Evolutionary conservation across 2,888 invertebrate genomes (phyloP), one percentile per base, ranked within the genome.

Genomic region (Epinotia brunnichana): DNA sequence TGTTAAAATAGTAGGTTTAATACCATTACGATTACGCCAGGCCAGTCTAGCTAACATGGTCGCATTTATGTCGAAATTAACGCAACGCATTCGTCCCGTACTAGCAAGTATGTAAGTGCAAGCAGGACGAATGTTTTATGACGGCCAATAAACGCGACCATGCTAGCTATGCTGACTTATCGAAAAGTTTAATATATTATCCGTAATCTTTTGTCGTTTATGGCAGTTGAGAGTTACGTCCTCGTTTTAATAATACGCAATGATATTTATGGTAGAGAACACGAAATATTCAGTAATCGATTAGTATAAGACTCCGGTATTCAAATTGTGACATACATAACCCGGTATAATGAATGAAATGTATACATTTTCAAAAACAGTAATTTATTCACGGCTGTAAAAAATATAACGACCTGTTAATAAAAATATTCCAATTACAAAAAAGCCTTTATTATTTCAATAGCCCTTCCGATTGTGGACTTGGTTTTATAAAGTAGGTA

Each of bases 351-450:
- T 35, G 2, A 35, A 35, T 9, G 35, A 56, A 62, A 15, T n/a
- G 24, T 51, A 39, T n/a, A 56, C 35, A 51, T 73, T 63, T 53
- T 59, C 53, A 59, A 41, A 35, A 53, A 59, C 63, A 74, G 75
- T 76, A 77, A 76, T 79, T 75, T 82, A 83, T 82, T 83, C 81
- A 82, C 82, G 82, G 85, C 81, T 83, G 74, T 75, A 83, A 85
- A 85, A 87, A 85, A 85, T 88, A 89, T 89, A 87, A 88, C 76
- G 79, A 89, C 83, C 85, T 90, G 92, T 92, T 92, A 91, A 90
- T 90, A 90, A 91, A 90, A 92, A 89, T 87, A 87, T 87, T 89
- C 84, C 87, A 90, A 87, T 83, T 83, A 82, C 81, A 81, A 54
- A 2, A 10, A 17, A 69, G 61, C 29, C 48, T 73, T 69, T 76